Evolutionary conservation across 92 coral and sea anemone genomes (phyloP), one percentile per base, ranked within the genome.

Genomic region (Anthopleura xanthogrammica): DNA sequence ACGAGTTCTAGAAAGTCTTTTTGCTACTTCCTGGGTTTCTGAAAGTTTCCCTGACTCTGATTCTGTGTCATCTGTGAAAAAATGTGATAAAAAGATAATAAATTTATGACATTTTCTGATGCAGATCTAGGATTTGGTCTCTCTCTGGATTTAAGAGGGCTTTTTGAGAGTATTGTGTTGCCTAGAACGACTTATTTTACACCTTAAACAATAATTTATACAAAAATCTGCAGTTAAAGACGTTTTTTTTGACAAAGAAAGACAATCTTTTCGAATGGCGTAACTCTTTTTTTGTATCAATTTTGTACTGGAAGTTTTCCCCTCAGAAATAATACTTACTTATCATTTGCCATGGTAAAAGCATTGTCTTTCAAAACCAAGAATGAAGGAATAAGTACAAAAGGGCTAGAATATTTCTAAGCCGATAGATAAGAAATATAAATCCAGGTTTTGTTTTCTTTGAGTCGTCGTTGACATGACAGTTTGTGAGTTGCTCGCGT

Each of bases 1-100:
- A 10, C 83, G 82, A 6, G 88, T 85, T 54, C 88, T 78, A 65
- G 88, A 85, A 39, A 85, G 66, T 42, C 83, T 78, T 85, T 79
- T 85, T 5, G 82, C 88, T 46, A 85, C 88, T 71, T 85, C 88
- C 71, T 78, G 83, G 1, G 88, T 85, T 77, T 85, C 88, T 3
- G 88, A 85, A 43, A 85, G 60, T 42, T 85, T 85, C 29, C 88
- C 88, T 1, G 88, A 85, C 72, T 85, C 88, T 48, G 88, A 75
- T 9, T 79, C 88, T 11, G 88, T 85, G 83, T 65, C 88, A 78
- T 78, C 83, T 85, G 78, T 16, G 64, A 56, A 71, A 22, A 54
- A 78, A 22, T 55, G 50, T 46, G 50, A 52, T 52, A 50, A 78
- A 40, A 41, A 41, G 22, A 22, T 19, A 60, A 1, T 62, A 8